Evolutionary conservation across 1,140 invertebrate genomes (phyloP), one percentile per base, ranked within the genome.

Genomic region (Neuroterus valhalla): DNA sequence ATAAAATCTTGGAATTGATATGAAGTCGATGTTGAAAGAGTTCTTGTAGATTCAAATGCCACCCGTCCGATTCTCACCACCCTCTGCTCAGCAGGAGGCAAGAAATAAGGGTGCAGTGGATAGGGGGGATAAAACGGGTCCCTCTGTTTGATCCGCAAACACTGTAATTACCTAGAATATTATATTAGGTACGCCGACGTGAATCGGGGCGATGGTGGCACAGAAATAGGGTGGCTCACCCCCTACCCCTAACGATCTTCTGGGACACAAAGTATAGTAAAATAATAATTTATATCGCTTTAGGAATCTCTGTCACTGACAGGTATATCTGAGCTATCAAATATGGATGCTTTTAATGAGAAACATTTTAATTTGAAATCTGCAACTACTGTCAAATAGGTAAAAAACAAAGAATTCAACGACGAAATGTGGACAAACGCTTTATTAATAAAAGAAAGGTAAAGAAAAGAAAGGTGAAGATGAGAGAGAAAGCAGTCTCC

Each of bases 131-230:
- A 79, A 85, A 87, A 86, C 85, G 81, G 79, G 85, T 86, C 86
- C 86, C 88, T 88, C 87, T 88, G 87, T 90, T 90, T 89, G 88
- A 90, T 90, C 86, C 86, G 87, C 88, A 89, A 90, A 90, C 87
- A 89, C 86, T 88, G 86, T 90, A 90, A 90, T 90, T 90, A 88
- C 86, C 86, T 88, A 84, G 87, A 89, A 89, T 89, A 90, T 90
- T 90, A 87, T 87, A 90, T 90, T 88, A 89, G 87, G 80, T 86
- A 86, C 82, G 84, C 81, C 81, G 84, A 80, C 79, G 80, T 82
- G 84, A 79, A 84, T 85, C 79, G 78, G 70, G 76, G 68, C 74
- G 74, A 71, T 72, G 75, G 70, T 68, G 52, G 55, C 45, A 50
- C 26, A 75, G 62, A 14, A 70, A 69, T 44, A 71, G 73, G 74